A percentile compares a stretch with the other conserved stretches of the same genome.
Evolutionary conservation across 2,888 invertebrate species (phyloP).

Genomic region (Acrobasis repandana): DNA sequence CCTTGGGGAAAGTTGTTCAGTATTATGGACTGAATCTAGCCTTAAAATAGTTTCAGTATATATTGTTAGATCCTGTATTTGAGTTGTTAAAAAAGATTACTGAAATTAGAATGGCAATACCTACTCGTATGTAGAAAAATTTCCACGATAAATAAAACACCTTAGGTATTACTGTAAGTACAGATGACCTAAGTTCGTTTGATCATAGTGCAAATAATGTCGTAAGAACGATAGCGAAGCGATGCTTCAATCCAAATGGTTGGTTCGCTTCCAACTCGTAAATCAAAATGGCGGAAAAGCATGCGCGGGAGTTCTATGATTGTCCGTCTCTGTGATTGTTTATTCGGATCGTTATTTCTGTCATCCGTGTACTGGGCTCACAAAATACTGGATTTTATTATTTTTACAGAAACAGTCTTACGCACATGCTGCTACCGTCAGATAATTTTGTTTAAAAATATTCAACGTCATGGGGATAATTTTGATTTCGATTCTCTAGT

Average conservation of each 20-base stretch:
- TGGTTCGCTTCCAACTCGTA: constrained; percentile 68
- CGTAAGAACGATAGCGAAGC: constrained; percentile 31
- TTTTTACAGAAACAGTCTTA: too few species aligned
- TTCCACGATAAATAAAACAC: not conserved
- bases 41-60: too few species aligned
- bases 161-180: not conserved
- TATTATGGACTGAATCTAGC: too few species aligned
- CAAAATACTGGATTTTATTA: not conserved
- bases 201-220: constrained; percentile 18
- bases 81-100: too few species aligned
- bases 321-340: constrained; percentile 47
- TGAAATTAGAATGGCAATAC: too few species aligned
- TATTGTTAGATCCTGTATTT: too few species aligned
- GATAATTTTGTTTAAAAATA: too few species aligned
- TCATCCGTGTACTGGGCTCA: constrained; percentile 30
- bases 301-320: constrained; percentile 66
- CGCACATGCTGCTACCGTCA: too few species aligned
- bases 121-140: too few species aligned
- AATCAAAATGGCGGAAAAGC: constrained; percentile 72
- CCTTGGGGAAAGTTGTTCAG: too few species aligned
- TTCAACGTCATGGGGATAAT: too few species aligned
- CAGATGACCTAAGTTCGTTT: constrained; percentile 4
- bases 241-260: constrained; percentile 42
- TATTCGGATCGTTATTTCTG: constrained; percentile 43
- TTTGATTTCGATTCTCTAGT: too few species aligned